A percentile compares a stretch with the other conserved stretches of the same genome.
phyloP scores from a whole-genome alignment of 1,140 invertebrate genomes.

The Halesus radiatus region DNA sequence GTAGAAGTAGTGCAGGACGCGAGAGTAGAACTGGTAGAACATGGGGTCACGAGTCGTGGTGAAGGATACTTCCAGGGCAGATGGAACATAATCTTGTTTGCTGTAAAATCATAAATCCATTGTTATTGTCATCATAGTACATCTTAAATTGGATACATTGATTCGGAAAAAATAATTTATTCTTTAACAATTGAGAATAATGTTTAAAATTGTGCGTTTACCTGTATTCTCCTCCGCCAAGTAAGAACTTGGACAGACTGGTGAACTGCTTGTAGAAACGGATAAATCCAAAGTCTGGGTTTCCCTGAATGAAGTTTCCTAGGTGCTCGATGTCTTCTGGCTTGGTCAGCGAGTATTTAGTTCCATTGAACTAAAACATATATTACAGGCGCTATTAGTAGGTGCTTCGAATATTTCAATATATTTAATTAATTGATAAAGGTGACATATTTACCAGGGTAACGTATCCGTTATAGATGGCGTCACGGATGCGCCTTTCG shows the following conservation, averaged over 20 bases:
- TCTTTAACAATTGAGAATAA: too few species aligned
- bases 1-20: conserved; percentile 68
- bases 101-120: too few species aligned
- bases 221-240: conserved; percentile 25
- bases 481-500: conserved; percentile 74
- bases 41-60: conserved; percentile 78
- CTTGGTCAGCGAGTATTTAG: conserved; percentile 70
- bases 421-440: neutral
- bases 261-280: conserved; percentile 59
- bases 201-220: neutral
- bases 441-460: conserved; percentile 59
- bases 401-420: too few species aligned
- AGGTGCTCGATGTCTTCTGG: conserved; percentile 70
- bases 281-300: conserved; percentile 65
- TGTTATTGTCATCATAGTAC: too few species aligned
- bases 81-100: conserved; percentile 44
- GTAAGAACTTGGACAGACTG: conserved; percentile 58
- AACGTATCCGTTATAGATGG: conserved; percentile 76
- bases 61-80: conserved; percentile 67
- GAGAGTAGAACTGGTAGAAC: conserved; percentile 76
- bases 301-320: conserved; percentile 71
- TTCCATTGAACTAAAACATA: conserved; percentile 59
- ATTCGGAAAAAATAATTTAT: too few species aligned
- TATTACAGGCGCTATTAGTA: neutral
- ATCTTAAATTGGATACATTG: too few species aligned